A percentile compares a stretch with the other conserved stretches of the same genome.
These are phyloP conservation scores for Microtus obscurus DNA, from an alignment of 2,797 vertebrate species.

Conservation along the genomic window DNA sequence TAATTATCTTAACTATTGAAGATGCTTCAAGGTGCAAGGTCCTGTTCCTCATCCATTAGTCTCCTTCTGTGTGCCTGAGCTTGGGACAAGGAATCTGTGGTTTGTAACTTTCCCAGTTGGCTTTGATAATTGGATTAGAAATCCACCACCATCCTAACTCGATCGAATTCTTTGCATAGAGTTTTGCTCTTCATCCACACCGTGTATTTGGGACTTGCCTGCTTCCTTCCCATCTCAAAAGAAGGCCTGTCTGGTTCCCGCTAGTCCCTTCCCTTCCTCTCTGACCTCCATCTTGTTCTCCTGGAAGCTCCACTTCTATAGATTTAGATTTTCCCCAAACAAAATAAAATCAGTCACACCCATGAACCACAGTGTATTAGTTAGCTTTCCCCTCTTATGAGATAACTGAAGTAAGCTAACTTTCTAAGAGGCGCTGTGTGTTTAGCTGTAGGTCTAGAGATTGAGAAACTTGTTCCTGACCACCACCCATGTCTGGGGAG, in stretches of 20 bases:
- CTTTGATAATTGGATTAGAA: slow-evolving; percentile 33
- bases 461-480: not conserved
- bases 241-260: not conserved
- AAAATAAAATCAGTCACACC: not conserved
- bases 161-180: not conserved
- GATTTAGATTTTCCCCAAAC: slow-evolving; percentile 5
- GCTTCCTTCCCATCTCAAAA: not conserved
- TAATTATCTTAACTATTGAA: not conserved
- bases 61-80: accelerated
- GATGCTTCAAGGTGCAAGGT: not conserved
- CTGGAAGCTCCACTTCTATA: not conserved
- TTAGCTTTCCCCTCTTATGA: not conserved
- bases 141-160: not conserved
- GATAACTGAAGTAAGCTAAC: not conserved
- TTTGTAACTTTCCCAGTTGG: not conserved
- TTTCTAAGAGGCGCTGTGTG: not conserved
- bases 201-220: not conserved
- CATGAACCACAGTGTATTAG: not conserved
- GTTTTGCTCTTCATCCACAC: not conserved
- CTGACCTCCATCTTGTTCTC: not conserved
- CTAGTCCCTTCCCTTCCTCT: not conserved
- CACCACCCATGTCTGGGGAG: not conserved
- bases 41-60: not conserved
- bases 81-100: not conserved
- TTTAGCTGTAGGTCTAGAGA: not conserved